These are phyloP conservation scores for Scrobipalpa atriplicella DNA, from an alignment of 2,888 invertebrate genomes.

Conservation along the genomic window DNA sequence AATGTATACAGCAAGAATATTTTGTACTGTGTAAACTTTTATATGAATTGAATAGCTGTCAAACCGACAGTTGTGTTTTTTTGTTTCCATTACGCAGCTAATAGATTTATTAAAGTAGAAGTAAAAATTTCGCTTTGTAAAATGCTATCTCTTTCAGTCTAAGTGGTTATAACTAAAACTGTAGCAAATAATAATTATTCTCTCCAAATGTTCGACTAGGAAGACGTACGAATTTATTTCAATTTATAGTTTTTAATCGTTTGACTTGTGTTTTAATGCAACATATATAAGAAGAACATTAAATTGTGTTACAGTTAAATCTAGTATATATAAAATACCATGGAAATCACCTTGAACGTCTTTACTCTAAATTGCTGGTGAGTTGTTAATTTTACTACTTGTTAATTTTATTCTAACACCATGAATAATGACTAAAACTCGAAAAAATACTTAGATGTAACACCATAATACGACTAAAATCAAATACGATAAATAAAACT, in stretches of 20 bases:
- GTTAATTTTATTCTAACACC: too few species aligned
- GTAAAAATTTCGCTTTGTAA: not conserved
- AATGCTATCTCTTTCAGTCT: not conserved
- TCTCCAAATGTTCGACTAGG: not conserved
- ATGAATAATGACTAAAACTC: too few species aligned
- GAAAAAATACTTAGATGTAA: too few species aligned
- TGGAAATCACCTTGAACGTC: constrained; percentile 77
- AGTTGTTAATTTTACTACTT: constrained; percentile 47
- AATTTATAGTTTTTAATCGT: not conserved
- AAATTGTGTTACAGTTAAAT: not conserved
- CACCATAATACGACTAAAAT: too few species aligned
- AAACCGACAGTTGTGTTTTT: not conserved
- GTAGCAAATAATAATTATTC: not conserved
- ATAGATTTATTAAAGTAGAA: not conserved
- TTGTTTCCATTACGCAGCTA: not conserved
- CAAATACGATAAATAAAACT: too few species aligned
- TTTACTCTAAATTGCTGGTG: constrained; percentile 86
- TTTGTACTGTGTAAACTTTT: not conserved
- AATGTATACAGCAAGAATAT: not conserved
- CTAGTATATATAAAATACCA: not conserved
- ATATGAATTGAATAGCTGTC: constrained; percentile 1
- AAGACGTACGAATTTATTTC: not conserved
- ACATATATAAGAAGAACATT: not conserved
- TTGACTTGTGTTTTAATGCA: not conserved
- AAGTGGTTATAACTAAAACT: not conserved